phyloP scores from a whole-genome alignment of 1,140 invertebrate genomes.

The Diabrotica virgifera region DNA sequence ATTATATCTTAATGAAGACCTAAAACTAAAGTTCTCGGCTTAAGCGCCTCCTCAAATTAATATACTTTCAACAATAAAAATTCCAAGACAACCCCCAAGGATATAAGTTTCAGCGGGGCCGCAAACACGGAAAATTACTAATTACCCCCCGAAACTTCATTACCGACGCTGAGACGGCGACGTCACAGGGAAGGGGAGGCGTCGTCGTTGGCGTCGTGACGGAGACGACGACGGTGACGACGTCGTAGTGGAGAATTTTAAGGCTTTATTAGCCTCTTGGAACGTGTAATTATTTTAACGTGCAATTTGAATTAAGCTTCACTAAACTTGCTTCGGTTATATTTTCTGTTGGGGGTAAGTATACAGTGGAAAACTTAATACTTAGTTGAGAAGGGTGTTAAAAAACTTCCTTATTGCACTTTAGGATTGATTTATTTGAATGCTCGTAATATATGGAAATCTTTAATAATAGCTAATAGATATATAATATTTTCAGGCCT shows the following conservation, averaged over 20 bases:
- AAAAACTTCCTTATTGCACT: no score
- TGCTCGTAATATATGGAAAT: no score
- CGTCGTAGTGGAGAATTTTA: not conserved
- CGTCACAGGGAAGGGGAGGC: not conserved
- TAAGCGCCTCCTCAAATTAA: not conserved
- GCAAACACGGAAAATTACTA: constrained; percentile 2
- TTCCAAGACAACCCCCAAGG: not conserved
- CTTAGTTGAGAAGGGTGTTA: no score
- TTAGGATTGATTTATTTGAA: no score
- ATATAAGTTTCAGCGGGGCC: not conserved
- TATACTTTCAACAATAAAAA: not conserved
- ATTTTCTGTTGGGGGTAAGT: no score
- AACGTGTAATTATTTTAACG: constrained; percentile 3
- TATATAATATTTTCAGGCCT: no score
- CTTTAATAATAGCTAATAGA: no score
- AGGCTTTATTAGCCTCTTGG: constrained; percentile 1
- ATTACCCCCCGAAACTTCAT: not conserved
- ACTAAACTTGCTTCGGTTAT: not conserved
- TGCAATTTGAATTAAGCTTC: constrained; percentile 2
- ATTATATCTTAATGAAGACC: not conserved
- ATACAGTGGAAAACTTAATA: no score
- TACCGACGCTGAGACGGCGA: not conserved
- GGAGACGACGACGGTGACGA: not conserved
- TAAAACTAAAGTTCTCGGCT: not conserved
- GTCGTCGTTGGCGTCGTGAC: not conserved